Conservation (phyloP, 2,797 vertebrate genomes). For the Channa striata region DNA sequence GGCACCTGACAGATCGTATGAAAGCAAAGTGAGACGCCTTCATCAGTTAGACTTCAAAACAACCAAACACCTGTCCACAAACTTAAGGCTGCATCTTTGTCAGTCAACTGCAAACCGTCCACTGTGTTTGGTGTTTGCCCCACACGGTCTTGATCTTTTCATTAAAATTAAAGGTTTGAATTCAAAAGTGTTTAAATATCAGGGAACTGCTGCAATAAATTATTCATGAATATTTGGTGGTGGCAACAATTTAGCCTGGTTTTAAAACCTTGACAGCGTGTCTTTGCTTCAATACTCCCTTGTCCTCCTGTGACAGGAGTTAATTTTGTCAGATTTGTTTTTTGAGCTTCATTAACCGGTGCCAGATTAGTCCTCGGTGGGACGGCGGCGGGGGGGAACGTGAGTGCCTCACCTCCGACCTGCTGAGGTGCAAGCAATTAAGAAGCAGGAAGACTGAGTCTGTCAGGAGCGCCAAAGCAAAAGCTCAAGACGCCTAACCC, state of each 20-base stretch:
- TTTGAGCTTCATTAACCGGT: constrained; percentile 69
- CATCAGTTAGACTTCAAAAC: not conserved
- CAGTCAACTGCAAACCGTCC: too few relatives aligned
- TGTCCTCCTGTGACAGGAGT: constrained; percentile 19
- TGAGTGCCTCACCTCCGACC: constrained; percentile 71
- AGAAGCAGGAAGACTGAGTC: constrained; percentile 64
- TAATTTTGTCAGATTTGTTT: constrained; percentile 57
- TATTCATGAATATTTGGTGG: not conserved
- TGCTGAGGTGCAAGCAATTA: constrained; percentile 82
- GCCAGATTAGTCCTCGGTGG: constrained; percentile 67
- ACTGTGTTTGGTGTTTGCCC: too few relatives aligned
- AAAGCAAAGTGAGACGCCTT: not conserved
- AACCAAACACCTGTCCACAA: not conserved
- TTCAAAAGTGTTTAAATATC: too few relatives aligned
- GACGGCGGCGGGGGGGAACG: constrained; percentile 33
- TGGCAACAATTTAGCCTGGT: not conserved
- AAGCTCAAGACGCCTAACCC: constrained; percentile 82
- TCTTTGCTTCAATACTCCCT: not conserved
- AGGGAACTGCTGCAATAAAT: too few relatives aligned
- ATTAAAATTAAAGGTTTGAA: too few relatives aligned
- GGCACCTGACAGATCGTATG: not conserved
- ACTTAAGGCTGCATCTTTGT: not conserved
- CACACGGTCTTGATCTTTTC: too few relatives aligned
- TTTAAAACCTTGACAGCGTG: not conserved
- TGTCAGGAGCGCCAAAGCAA: constrained; percentile 68